Evolutionary conservation across 2,113 vertebrate species (phyloP).

Genomic region (Octodon degus): DNA sequence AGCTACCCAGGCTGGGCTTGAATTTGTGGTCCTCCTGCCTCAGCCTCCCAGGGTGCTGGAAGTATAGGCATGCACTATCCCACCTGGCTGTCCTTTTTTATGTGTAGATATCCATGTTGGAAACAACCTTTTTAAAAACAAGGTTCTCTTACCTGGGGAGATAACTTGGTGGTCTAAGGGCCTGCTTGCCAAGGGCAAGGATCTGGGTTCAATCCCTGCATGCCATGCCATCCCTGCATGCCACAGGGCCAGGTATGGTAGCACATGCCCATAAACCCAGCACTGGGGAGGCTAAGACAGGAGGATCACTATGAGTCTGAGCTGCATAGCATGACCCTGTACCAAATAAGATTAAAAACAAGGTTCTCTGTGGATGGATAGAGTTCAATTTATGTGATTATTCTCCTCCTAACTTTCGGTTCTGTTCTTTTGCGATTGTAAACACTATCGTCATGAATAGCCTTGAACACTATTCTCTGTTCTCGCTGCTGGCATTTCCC

Average conservation of each 20-base stretch:
- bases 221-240: too few relatives aligned
- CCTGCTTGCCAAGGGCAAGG: too few relatives aligned
- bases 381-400: slow-evolving; percentile 3
- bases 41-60: background rate
- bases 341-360: background rate
- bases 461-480: background rate
- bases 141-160: background rate
- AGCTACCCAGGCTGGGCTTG: background rate
- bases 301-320: too few relatives aligned
- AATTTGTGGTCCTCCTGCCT: background rate
- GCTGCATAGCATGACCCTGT: too few relatives aligned
- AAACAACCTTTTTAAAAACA: slow-evolving; percentile 14
- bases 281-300: too few relatives aligned
- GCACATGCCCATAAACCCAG: too few relatives aligned
- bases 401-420: background rate
- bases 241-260: too few relatives aligned
- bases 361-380: background rate
- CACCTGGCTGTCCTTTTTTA: background rate
- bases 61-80: background rate
- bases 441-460: background rate
- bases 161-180: too few relatives aligned
- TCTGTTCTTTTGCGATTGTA: background rate
- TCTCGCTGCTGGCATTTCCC: background rate
- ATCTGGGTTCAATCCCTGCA: too few relatives aligned
- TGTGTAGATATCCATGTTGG: background rate